Conservation (phyloP, 2,113 vertebrate genomes). For the Tautogolabrus adspersus region DNA sequence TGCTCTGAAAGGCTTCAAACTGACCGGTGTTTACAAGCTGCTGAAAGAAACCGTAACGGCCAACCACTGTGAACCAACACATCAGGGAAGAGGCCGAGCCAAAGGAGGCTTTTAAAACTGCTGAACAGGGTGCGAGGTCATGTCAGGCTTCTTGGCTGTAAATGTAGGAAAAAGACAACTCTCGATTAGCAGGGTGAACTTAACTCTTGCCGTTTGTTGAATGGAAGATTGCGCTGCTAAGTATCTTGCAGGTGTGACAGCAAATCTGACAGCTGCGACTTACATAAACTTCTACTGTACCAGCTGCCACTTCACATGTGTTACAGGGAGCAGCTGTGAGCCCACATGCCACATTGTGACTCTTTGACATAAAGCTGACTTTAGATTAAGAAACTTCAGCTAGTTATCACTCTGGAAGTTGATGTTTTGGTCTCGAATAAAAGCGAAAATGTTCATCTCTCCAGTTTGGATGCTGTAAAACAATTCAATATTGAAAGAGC, state of each 20-base stretch:
- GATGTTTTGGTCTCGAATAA: slow-evolving; percentile 54
- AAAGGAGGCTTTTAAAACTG: not conserved
- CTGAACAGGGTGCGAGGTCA: not conserved
- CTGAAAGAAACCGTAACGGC: not conserved
- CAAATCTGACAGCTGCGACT: slow-evolving; percentile 28
- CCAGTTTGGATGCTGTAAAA: slow-evolving; percentile 52
- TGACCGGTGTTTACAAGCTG: not conserved
- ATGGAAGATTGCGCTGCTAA: not conserved
- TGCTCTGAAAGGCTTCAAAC: slow-evolving; percentile 5
- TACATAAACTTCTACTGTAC: not conserved
- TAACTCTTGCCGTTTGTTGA: not conserved
- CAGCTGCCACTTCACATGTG: slow-evolving; percentile 47
- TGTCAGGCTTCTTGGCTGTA: not conserved
- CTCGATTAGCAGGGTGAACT: not conserved
- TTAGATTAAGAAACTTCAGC: not conserved
- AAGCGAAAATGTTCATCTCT: not conserved
- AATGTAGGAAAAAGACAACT: not conserved
- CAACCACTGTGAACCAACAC: slow-evolving; percentile 5
- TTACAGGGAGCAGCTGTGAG: slow-evolving; percentile 53
- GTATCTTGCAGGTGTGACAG: not conserved
- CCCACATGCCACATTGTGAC: not conserved
- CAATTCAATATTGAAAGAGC: slow-evolving; percentile 28
- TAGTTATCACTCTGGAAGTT: slow-evolving; percentile 27
- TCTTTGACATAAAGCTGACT: slow-evolving; percentile 30
- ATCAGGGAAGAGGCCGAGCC: not conserved